Base-by-base conservation (phyloP, 2,113 vertebrate genomes). In the Alethe diademata region DNA sequence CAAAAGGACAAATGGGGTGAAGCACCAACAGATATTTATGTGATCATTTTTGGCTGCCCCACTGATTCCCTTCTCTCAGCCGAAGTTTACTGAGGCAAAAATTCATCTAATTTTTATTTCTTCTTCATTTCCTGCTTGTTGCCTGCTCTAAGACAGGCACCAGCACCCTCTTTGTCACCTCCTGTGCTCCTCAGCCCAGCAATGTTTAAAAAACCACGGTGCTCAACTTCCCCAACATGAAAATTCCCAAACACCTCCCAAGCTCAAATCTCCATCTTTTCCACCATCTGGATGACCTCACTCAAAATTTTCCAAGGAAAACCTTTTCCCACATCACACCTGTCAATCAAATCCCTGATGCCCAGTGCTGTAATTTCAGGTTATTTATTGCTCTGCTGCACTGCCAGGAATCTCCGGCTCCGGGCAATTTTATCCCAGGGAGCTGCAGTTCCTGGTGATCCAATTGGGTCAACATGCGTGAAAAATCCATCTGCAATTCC, bases 331-430 rank as follows among this genome's bases (percentile, higher is more conserved):
- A 78, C 60, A n/a, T 40, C 62, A 29, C 45, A 51, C 15, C 60
- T 14, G 57, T 33, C 87, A 58, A 10, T 94, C 89, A 66, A 40
- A 72, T 12, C 64, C 19, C n/a, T 13, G 58, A 3, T 74, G 60
- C 43, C 69, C 62, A 54, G 38, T 0, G 3, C 54, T 78, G 56
- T 92, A 67, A 85, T 95, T 94, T 73, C 64, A 61, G 74, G 65
- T 96, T 93, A 94, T 95, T 96, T 96, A 95, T 94, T 86, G 78
- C 93, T 28, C 31, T n/a, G 75, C 17, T 78, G 93, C 64, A 88
- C 45, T 69, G 33, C 60, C 0, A 81, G 64, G 92, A 96, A 96
- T 96, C 96, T 95, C 95, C 57, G 26, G 74, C 95, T 90, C 36
- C 0, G 15, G 91, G 75, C 20, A 91, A 81, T 64, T 94, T 86